Percentiles rank a stretch among this genome's conserved stretches.
Evolutionary conservation across 1,140 invertebrate genomes (phyloP).

Genomic region (Holcopasites calliopsidis): DNA sequence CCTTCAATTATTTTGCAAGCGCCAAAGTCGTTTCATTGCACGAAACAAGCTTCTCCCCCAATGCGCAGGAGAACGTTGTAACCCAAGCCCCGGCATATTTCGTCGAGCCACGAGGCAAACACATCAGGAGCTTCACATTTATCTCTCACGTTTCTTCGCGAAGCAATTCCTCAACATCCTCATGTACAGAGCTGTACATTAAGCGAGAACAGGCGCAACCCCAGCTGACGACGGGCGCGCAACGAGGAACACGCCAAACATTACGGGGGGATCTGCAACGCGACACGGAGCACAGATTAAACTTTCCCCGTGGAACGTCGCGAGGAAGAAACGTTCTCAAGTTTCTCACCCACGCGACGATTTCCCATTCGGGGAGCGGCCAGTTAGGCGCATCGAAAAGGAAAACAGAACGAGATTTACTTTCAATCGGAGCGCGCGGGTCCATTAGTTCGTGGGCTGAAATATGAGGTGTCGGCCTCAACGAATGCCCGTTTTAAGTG

Average conservation of each 20-base stretch:
- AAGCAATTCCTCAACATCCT: slow-evolving; percentile 20
- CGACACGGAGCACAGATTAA: slow-evolving; percentile 22
- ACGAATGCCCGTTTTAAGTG: slow-evolving; percentile 45
- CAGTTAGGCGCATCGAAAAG: background rate
- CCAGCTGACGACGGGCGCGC: background rate
- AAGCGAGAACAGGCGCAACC: background rate
- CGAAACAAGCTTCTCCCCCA: background rate
- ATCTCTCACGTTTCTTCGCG: slow-evolving; percentile 8
- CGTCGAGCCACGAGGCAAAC: background rate
- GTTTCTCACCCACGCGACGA: slow-evolving; percentile 12
- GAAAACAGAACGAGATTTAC: background rate
- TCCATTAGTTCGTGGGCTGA: slow-evolving; percentile 8
- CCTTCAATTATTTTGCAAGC: too few relatives aligned
- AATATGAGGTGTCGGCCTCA: background rate
- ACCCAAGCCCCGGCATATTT: background rate
- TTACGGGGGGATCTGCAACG: background rate
- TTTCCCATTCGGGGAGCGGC: background rate
- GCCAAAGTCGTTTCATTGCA: too few relatives aligned
- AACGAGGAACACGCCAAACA: slow-evolving; percentile 1
- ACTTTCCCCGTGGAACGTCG: background rate
- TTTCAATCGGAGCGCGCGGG: background rate
- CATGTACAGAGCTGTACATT: background rate
- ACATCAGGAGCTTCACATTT: too few relatives aligned
- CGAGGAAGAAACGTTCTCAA: slow-evolving; percentile 16
- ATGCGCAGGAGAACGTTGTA: background rate